phyloP scores from a whole-genome alignment of 2,113 vertebrate species.

The Miniopterus natalensis region DNA sequence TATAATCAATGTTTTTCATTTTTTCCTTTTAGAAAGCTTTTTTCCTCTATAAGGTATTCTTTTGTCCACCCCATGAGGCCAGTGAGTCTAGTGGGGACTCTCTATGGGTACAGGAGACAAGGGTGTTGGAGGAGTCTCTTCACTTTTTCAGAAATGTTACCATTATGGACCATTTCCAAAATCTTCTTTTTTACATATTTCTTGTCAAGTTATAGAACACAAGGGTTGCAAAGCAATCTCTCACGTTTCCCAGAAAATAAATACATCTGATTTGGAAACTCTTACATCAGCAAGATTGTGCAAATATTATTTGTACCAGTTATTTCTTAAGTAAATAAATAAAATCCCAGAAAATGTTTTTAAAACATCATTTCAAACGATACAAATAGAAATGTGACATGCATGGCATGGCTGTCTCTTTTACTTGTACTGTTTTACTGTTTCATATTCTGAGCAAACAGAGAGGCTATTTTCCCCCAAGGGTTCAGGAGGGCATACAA shows the following conservation, averaged over 20 bases:
- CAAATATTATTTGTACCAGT: constrained; percentile 87
- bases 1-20: neutral
- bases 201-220: constrained; percentile 72
- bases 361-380: constrained; percentile 86
- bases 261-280: constrained; percentile 84
- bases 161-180: neutral
- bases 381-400: constrained; percentile 91
- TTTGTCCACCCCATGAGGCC: neutral
- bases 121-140: neutral
- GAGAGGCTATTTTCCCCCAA: constrained; percentile 95
- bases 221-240: constrained; percentile 84
- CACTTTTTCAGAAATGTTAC: constrained; percentile 32
- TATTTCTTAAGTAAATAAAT: constrained; percentile 89
- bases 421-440: constrained; percentile 94
- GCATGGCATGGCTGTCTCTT: constrained; percentile 94
- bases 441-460: constrained; percentile 96
- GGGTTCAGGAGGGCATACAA: constrained; percentile 97
- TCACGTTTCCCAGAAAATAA: constrained; percentile 83
- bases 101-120: neutral
- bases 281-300: constrained; percentile 84
- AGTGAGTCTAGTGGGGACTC: neutral
- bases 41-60: constrained; percentile 16
- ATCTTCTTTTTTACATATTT: constrained; percentile 66
- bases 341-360: constrained; percentile 86
- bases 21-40: constrained; percentile 43